Conservation (phyloP, 37 sponge, comb jelly and placozoan species). For the Tethya wilhelma region DNA sequence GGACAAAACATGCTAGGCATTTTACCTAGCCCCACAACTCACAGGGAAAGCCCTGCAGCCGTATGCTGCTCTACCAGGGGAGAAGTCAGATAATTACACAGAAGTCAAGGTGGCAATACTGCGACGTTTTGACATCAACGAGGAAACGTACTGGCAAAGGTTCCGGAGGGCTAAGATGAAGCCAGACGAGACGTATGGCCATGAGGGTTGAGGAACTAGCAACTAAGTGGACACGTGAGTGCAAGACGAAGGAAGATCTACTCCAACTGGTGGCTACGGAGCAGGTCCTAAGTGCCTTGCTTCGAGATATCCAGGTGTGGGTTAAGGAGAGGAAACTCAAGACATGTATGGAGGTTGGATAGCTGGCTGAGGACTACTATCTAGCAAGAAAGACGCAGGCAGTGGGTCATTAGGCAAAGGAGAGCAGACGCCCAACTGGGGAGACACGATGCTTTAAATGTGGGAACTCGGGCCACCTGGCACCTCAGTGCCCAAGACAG, state of each 20-base stretch:
- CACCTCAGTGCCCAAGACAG: neutral
- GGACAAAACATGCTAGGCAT: too few relatives aligned
- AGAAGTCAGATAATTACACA: too few relatives aligned
- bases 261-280: neutral
- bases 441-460: too few relatives aligned
- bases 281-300: conserved; percentile 6
- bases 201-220: neutral
- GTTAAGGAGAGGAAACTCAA: conserved; percentile 18
- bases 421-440: too few relatives aligned
- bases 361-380: conserved; percentile 28
- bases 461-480: neutral
- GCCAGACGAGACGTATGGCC: conserved; percentile 28
- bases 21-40: too few relatives aligned
- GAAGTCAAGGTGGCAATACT: conserved; percentile 51
- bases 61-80: too few relatives aligned
- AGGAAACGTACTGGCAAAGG: conserved; percentile 42
- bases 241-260: neutral
- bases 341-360: conserved; percentile 11
- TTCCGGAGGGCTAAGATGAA: conserved; percentile 27
- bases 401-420: too few relatives aligned
- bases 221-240: conserved; percentile 17
- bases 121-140: conserved; percentile 34
- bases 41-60: too few relatives aligned
- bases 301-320: neutral
- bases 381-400: conserved; percentile 20